Conservation (phyloP, 2,888 invertebrate genomes). For the Arrhopalites spinosus region DNA sequence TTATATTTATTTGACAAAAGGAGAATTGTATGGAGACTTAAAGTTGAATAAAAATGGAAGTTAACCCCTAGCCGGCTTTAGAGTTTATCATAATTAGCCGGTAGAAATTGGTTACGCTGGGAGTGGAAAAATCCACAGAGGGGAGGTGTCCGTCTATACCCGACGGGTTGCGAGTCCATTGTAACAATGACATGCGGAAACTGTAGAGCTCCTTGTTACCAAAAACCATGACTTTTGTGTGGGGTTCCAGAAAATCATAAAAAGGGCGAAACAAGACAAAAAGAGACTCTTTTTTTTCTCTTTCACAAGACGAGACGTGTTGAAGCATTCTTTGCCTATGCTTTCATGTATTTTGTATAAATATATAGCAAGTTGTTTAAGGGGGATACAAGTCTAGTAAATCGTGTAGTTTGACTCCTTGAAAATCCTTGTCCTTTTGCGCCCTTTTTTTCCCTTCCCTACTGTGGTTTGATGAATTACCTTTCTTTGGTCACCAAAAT, state of each 20-base stretch:
- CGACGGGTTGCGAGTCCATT: constrained; percentile 23
- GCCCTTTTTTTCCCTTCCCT: constrained; percentile 42
- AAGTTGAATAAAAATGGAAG: too few relatives aligned
- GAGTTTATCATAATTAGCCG: constrained; percentile 36
- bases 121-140: constrained; percentile 41
- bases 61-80: background rate
- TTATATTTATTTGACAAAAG: too few relatives aligned
- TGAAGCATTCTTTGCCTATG: too few relatives aligned
- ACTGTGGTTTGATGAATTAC: constrained; percentile 56
- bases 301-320: background rate
- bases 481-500: constrained; percentile 36
- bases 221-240: background rate
- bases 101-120: constrained; percentile 36
- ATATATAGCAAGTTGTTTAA: too few relatives aligned
- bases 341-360: too few relatives aligned
- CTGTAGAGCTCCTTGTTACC: constrained; percentile 9
- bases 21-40: too few relatives aligned
- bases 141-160: constrained; percentile 30
- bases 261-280: background rate
- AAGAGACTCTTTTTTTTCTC: background rate
- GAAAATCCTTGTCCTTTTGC: constrained; percentile 6
- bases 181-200: constrained; percentile 38
- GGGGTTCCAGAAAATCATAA: constrained; percentile 3
- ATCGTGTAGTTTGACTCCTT: constrained; percentile 17
- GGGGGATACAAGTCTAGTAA: too few relatives aligned